Base-by-base conservation (phyloP, 2,888 invertebrate species). In the Chymomyza fuscimana region DNA sequence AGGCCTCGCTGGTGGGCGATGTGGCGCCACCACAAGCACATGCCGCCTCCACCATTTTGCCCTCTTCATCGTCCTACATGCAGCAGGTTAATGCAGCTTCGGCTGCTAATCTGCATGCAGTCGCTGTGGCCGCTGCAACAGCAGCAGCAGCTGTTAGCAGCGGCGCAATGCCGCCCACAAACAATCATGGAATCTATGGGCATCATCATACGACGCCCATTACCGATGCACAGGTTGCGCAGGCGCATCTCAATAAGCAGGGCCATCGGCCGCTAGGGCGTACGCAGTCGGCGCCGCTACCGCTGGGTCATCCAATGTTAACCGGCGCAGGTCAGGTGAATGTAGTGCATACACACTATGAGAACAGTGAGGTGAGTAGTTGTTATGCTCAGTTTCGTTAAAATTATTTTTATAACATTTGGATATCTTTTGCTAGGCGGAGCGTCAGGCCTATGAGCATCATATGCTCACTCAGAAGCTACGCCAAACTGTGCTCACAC, bases 241-340 rank as follows among this genome's bases (percentile, higher is more conserved):
- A 94, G 89, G 94, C 94, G 79, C 93, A 95, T 85, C 93, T 96
- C 69, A 93, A 93, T 92, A 95, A 95, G 93, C 93, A 94, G 90
- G 94, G 94, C 85, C 96, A 96, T 79, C 93, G 97, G 65, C 97
- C 97, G 46, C 93, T 98, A 83, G 97, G 97, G 71, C 95, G 98
- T 90, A 98, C 98, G 70, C 98, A 98, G 92, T 98, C 98, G 60
- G 98, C 98, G 4, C 97, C 97, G 1, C 92, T 97, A 82, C 97
- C 97, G 32, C 93, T 98, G 68, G 97, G 97, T 1, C 97, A 97
- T 92, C 97, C 97, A 29, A 95, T 97, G 94, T 94, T 97, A 67
- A 93, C 94, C 63, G 91, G 92, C 5, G 83, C 86, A 46, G 92
- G 93, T 12, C 89, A 90, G 67, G 78, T 92, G 50, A 91, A 89